Percentiles rank a stretch among this genome's conserved stretches.
phyloP scores from a whole-genome alignment of 2,888 invertebrate species.

The Arctia plantaginis region DNA sequence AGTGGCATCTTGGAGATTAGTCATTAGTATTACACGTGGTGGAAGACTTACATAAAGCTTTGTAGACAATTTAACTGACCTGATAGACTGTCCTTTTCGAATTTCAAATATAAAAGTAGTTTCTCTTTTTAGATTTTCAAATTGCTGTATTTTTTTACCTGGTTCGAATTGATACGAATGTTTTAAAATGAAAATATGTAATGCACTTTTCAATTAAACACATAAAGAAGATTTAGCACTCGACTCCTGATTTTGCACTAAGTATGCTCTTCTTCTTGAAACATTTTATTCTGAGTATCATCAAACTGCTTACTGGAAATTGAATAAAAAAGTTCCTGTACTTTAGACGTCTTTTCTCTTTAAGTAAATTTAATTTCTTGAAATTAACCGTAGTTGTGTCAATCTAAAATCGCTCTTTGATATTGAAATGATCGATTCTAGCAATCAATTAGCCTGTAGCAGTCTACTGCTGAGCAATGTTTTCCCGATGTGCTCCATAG shows the following conservation, averaged over 20 bases:
- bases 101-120: neutral
- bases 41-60: neutral
- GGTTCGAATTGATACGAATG: no score
- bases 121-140: neutral
- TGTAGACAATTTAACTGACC: neutral
- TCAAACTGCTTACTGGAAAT: neutral
- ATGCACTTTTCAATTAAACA: no score
- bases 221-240: no score
- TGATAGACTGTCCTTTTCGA: neutral
- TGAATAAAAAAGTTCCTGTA: neutral
- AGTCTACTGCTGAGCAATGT: no score
- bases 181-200: no score
- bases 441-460: neutral
- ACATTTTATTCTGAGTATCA: neutral
- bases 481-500: no score
- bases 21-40: neutral
- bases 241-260: no score
- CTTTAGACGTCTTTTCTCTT: no score
- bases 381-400: neutral
- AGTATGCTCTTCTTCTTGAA: no score
- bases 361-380: neutral
- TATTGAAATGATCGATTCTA: neutral
- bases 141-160: neutral
- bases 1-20: conserved; percentile 15
- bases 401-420: neutral